These are phyloP conservation scores for Himalopsyche phryganea DNA, from an alignment of 1,140 invertebrate species.

Conservation along the genomic window DNA sequence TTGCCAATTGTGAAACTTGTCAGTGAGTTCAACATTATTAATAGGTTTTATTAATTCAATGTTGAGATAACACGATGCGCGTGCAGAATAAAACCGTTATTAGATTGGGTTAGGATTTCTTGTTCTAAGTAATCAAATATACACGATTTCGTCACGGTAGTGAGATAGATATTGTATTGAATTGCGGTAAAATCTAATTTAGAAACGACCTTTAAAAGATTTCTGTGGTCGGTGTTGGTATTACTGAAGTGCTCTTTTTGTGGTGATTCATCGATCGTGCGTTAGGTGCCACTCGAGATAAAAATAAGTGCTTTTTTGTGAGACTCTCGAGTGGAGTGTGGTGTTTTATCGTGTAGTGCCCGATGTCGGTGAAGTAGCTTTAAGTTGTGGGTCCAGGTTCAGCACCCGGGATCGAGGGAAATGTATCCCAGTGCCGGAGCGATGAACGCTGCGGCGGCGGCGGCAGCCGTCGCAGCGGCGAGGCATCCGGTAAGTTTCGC, in stretches of 20 bases:
- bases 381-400: not conserved
- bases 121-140: too few species aligned
- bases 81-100: too few species aligned
- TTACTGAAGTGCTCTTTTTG: slow-evolving; percentile 6
- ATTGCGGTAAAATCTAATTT: too few species aligned
- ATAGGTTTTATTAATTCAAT: too few species aligned
- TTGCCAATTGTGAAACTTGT: too few species aligned
- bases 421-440: slow-evolving; percentile 55
- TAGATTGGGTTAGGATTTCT: too few species aligned
- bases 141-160: too few species aligned
- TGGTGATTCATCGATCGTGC: not conserved
- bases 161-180: too few species aligned
- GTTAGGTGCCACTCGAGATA: not conserved
- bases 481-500: slow-evolving; percentile 49
- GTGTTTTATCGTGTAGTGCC: not conserved
- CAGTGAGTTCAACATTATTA: too few species aligned
- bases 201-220: not conserved
- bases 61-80: too few species aligned
- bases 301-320: too few species aligned
- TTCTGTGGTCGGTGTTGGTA: slow-evolving; percentile 3
- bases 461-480: slow-evolving; percentile 52
- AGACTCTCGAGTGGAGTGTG: not conserved
- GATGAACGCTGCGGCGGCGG: slow-evolving; percentile 53
- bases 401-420: slow-evolving; percentile 12
- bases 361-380: not conserved